Base-by-base conservation (phyloP, 2,888 invertebrate genomes). In the Agonopterix subpropinquella region DNA sequence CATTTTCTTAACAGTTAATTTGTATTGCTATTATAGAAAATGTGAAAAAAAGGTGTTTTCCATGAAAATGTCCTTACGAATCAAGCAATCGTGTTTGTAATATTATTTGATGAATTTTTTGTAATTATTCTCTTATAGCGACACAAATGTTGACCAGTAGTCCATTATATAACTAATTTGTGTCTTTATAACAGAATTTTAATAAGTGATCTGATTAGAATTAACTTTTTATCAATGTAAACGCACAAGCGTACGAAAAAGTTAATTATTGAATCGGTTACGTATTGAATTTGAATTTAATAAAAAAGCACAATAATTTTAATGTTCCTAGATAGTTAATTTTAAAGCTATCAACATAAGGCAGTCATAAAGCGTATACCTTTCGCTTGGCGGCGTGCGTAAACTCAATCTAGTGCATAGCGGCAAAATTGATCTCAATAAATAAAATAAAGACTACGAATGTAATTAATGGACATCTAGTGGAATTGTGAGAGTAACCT, bases 351-450 rank as follows among this genome's bases (percentile, higher is more conserved):
- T 11, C 13, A 41, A 47, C 28, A 18, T 44, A 41, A 41, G 49
- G 45, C 43, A 47, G 47, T 39, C 47, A 11, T 11, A 8, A 8
- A 9, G 36, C 49, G 13, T 35, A 8, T 15, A 18, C 36, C 41
- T 50, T 56, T 57, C 65, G 68, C 64, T 59, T 55, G 73, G 73
- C 71, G 73, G 65, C 68, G 67, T 60, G 61, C 62, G 65, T 63
- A 50, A 55, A 28, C 56, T 60, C 68, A 70, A 64, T 59, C 61
- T 77, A 79, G 79, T 77, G 80, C 78, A 68, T 75, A 79, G 78
- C 74, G 83, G 80, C 79, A 77, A 77, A 77, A 78, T 77, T 88
- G 87, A 88, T 88, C 87, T 88, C 87, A 88, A 73, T 86, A 76
- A 73, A 70, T 73, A 80, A 75, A 78, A 79, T 80, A 81, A 80